Evolutionary conservation across 2,113 vertebrate species (phyloP).

Genomic region (Sprattus sprattus): DNA sequence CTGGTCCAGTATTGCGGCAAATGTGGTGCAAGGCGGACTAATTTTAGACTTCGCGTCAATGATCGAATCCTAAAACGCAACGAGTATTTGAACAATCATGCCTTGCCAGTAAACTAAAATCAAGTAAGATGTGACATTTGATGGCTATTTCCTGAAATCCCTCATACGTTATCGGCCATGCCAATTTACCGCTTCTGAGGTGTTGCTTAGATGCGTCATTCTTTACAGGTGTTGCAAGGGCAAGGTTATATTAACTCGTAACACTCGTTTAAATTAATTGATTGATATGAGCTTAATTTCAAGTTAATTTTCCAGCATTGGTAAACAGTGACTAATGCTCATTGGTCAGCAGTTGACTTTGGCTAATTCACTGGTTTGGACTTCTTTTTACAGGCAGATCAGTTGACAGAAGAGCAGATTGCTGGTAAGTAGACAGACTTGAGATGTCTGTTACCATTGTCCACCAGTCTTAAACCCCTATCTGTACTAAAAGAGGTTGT

Average conservation of each 20-base stretch:
- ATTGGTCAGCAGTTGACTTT: not conserved
- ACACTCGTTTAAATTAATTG: not conserved
- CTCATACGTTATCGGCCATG: not conserved
- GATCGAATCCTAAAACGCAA: not conserved
- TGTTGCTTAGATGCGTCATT: not conserved
- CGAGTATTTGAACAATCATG: not conserved
- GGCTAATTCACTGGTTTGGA: not conserved
- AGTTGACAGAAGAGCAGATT: constrained; percentile 56
- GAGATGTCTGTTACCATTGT: not conserved
- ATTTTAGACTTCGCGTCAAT: constrained; percentile 18
- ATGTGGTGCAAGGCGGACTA: constrained; percentile 27
- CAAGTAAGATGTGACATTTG: not conserved
- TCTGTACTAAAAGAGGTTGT: not conserved
- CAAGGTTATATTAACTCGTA: not conserved
- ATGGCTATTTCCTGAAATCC: not conserved
- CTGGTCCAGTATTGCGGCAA: constrained; percentile 30
- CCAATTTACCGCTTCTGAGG: not conserved
- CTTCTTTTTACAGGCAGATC: constrained; percentile 46
- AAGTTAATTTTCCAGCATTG: not conserved
- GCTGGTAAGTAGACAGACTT: constrained; percentile 43
- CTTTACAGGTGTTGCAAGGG: not conserved
- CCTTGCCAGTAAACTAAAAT: not conserved
- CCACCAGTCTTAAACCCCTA: not conserved
- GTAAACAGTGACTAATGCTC: not conserved
- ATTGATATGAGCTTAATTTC: not conserved